These are phyloP conservation scores for Amitus sp. DNA, from an alignment of 2,888 invertebrate genomes.

Conservation along the genomic window DNA sequence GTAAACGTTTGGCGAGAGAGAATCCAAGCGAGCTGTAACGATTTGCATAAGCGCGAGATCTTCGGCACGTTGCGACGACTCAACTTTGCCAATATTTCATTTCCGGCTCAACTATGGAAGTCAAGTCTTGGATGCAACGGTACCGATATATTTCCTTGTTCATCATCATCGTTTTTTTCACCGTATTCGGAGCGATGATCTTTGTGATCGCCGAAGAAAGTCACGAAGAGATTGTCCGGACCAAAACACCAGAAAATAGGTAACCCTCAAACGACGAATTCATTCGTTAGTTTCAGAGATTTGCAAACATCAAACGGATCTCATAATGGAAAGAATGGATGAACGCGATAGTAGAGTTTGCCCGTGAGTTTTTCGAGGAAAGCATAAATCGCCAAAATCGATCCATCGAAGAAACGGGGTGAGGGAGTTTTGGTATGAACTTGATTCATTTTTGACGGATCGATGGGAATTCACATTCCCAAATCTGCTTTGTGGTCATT, in stretches of 20 bases:
- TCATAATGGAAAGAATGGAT: no score
- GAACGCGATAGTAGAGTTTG: no score
- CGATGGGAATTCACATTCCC: constrained; percentile 4
- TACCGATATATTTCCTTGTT: constrained; percentile 90
- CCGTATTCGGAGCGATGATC: constrained; percentile 81
- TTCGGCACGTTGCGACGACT: no score
- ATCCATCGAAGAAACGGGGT: neutral
- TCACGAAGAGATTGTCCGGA: constrained; percentile 59
- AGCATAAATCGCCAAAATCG: neutral
- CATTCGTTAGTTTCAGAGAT: no score
- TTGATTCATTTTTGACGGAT: neutral
- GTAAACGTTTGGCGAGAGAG: neutral
- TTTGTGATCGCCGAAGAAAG: constrained; percentile 82
- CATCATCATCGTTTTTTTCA: constrained; percentile 80
- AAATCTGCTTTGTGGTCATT: constrained; percentile 20
- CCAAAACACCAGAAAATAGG: constrained; percentile 58
- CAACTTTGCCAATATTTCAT: constrained; percentile 3
- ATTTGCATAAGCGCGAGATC: no score
- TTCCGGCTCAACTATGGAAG: constrained; percentile 47
- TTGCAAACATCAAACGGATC: no score
- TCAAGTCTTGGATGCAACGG: constrained; percentile 82
- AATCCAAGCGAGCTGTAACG: neutral
- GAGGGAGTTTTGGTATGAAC: neutral
- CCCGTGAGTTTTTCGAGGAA: neutral
- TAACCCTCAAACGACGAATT: constrained; percentile 21